A percentile compares a stretch with the other conserved stretches of the same genome.
These are phyloP conservation scores for Aphrophora alni DNA, from an alignment of 2,888 invertebrate species.

Conservation along the genomic window DNA sequence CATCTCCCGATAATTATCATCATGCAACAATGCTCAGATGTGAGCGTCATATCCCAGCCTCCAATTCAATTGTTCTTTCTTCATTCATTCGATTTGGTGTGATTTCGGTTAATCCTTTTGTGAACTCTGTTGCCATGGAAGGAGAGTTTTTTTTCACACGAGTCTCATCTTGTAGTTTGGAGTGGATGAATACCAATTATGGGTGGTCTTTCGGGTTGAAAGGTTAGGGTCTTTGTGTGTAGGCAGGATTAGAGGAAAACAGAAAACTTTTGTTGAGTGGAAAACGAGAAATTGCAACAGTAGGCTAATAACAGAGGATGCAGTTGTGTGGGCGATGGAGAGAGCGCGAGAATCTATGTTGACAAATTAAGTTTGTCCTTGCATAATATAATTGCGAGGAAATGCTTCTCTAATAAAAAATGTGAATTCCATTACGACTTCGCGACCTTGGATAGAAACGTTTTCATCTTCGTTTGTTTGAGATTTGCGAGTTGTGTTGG, in stretches of 20 bases:
- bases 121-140: background rate
- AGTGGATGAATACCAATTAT: background rate
- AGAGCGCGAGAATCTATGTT: background rate
- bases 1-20: background rate
- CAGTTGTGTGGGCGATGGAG: background rate
- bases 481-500: background rate
- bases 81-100: slow-evolving; percentile 33
- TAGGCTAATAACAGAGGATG: background rate
- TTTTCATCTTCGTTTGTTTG: background rate
- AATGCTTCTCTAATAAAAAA: background rate
- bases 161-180: background rate
- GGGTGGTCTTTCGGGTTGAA: background rate
- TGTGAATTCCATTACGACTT: background rate
- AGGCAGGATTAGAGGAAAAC: too few species aligned
- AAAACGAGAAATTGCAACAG: background rate
- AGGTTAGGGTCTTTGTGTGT: background rate
- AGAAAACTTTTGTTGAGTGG: background rate
- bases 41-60: too few species aligned
- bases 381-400: background rate
- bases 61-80: slow-evolving; percentile 4
- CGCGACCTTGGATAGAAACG: background rate
- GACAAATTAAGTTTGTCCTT: slow-evolving; percentile 9
- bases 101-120: background rate
- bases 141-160: background rate
- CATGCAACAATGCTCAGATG: background rate